Evolutionary conservation across 2,113 vertebrate species (phyloP), one percentile per base, ranked within the genome.

Genomic region (Eulemur rufifrons): DNA sequence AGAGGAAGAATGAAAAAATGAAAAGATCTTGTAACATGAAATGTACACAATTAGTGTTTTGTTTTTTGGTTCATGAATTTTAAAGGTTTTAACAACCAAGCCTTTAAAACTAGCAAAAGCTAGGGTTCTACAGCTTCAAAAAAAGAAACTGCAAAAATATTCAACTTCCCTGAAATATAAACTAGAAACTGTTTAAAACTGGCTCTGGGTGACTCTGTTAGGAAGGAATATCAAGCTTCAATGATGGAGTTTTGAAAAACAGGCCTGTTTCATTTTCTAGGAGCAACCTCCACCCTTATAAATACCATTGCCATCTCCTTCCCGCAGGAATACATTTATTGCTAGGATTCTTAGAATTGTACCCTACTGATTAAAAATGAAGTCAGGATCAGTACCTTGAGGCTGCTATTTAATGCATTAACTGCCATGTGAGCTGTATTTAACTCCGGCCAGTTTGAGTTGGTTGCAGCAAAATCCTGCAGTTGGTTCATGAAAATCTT

Each of bases 21-120:
- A 66, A 89, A 10, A 59, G 39, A 76, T 15, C 20, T 17, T 71
- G 25, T 20, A 76, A 12, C 34, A 69, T 21, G 71, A 71, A 86
- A 68, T 83, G 25, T 18, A 74, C 4, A 80, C 0, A 15, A 78
- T 76, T 77, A 90, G 54, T 25, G 23, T 74, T 87, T 97, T 34
- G 66, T 21, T 69, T 34, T 87, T 63, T 87, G 56, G 37, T n/a
- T 82, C 18, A 71, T 81, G 45, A 84, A 83, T 69, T 91, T 78
- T 89, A 94, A 71, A 92, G 78, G 56, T 61, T 6, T 77, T 68
- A 89, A 88, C 78, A 71, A 84, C 47, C 42, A 84, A 84, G n/a
- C 1, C 34, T 95, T 86, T 83, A 73, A 95, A 73, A 84, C n/a
- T 45, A 91, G 45, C 56, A 80, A 85, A 80, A 85, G 89, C 42